A percentile compares a stretch with the other conserved stretches of the same genome.
phyloP scores from a whole-genome alignment of 1,140 invertebrate species.

The Thaumetopoea pityocampa region DNA sequence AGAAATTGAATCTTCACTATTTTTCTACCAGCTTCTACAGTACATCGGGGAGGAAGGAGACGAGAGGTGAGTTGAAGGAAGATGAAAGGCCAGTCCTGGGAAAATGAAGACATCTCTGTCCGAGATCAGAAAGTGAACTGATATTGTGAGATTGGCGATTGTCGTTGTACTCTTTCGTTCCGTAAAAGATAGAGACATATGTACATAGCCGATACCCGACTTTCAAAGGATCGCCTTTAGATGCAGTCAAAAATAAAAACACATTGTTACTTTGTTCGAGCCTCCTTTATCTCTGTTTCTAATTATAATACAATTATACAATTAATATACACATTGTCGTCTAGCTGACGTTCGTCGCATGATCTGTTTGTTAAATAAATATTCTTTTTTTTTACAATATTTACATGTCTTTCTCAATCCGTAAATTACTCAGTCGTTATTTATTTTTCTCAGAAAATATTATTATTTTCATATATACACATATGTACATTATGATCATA shows the following conservation, averaged over 20 bases:
- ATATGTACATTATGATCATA: slow-evolving; percentile 16
- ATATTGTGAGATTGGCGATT: no score
- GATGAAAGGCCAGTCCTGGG: no score
- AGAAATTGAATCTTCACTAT: no score
- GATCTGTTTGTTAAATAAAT: slow-evolving; percentile 44
- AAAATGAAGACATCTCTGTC: no score
- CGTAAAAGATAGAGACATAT: background rate
- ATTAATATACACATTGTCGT: slow-evolving; percentile 26
- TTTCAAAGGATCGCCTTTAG: background rate
- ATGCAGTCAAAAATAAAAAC: slow-evolving; percentile 1
- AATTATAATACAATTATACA: slow-evolving; percentile 58
- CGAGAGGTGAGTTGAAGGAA: no score
- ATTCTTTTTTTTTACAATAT: slow-evolving; percentile 54
- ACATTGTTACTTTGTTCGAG: slow-evolving; percentile 28
- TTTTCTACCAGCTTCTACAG: no score
- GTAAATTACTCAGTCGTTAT: slow-evolving; percentile 57
- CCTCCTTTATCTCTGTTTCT: slow-evolving; percentile 35
- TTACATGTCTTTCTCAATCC: slow-evolving; percentile 27
- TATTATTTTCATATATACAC: slow-evolving; percentile 15
- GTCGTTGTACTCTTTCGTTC: no score
- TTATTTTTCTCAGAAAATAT: slow-evolving; percentile 35
- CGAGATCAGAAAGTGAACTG: no score
- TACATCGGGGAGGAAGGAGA: no score
- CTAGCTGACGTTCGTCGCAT: slow-evolving; percentile 28
- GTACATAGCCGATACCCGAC: background rate